phyloP scores from a whole-genome alignment of 2,113 vertebrate genomes.

The Lichenostomus cassidix region DNA sequence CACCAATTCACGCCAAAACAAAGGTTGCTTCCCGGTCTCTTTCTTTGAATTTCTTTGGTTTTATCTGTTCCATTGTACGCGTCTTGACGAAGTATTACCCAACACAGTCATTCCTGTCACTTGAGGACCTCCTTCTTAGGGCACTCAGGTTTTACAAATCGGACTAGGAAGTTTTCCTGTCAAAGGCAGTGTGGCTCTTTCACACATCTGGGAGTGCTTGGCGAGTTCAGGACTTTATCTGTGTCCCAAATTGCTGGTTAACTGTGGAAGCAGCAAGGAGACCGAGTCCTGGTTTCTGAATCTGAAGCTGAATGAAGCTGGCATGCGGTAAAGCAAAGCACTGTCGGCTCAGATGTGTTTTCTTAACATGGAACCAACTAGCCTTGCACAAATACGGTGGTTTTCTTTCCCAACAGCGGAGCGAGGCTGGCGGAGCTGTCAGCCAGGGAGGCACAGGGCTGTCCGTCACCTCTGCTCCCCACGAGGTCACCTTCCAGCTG shows the following conservation, averaged over 20 bases:
- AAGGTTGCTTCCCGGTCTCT: background rate
- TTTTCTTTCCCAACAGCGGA: constrained; percentile 21
- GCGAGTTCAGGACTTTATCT: background rate
- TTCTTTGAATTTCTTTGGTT: background rate
- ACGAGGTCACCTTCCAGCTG: background rate
- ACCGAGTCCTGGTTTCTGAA: background rate
- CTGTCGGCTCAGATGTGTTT: background rate
- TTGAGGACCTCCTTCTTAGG: background rate
- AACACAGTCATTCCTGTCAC: background rate
- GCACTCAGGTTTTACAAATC: rapidly evolving
- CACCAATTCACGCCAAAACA: background rate
- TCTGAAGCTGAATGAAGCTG: constrained; percentile 23
- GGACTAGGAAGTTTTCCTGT: background rate
- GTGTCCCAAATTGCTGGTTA: background rate
- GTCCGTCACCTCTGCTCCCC: background rate
- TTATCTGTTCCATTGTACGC: background rate
- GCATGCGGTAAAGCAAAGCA: constrained; percentile 12
- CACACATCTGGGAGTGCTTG: rapidly evolving
- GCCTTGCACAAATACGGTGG: constrained; percentile 44
- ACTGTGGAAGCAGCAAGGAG: background rate
- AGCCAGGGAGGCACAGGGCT: background rate
- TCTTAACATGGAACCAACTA: constrained; percentile 28
- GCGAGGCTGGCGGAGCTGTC: background rate
- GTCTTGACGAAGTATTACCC: background rate
- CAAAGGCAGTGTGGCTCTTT: background rate